Conservation (phyloP, 2,797 vertebrate species). For the Callimico goeldii region DNA sequence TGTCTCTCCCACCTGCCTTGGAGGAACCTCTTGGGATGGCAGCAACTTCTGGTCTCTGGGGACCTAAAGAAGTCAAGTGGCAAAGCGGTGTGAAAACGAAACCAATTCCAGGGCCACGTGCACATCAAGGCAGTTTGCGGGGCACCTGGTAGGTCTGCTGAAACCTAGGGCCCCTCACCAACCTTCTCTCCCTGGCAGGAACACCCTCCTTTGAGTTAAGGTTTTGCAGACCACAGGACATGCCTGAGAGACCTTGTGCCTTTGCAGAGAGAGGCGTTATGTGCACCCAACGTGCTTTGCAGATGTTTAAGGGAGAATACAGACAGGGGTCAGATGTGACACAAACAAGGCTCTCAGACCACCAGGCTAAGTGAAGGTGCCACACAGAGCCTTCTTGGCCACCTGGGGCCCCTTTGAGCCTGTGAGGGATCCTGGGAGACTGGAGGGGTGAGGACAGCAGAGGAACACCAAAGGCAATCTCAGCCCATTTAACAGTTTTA, state of each 20-base stretch:
- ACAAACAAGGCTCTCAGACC: neutral
- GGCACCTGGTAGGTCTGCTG: neutral
- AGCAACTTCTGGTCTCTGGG: neutral
- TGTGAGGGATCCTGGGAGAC: neutral
- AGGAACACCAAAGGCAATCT: neutral
- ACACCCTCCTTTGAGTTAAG: neutral
- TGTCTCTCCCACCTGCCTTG: neutral
- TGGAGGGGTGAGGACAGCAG: neutral
- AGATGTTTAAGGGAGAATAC: neutral
- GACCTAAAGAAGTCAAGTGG: neutral
- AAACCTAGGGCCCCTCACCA: neutral
- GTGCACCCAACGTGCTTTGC: neutral
- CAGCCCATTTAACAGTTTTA: neutral
- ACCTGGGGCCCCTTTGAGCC: neutral
- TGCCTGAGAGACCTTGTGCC: rapidly evolving
- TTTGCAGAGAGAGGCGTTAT: rapidly evolving
- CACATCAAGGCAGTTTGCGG: rapidly evolving
- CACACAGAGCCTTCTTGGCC: neutral
- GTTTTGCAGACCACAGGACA: neutral
- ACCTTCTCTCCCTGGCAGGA: neutral
- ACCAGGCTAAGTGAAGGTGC: neutral
- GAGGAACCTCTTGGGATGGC: rapidly evolving
- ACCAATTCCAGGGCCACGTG: too few species aligned
- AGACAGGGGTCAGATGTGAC: neutral
- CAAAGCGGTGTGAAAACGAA: neutral